phyloP scores from a whole-genome alignment of 2,888 invertebrate species.

The Agrenia bidenticulata region DNA sequence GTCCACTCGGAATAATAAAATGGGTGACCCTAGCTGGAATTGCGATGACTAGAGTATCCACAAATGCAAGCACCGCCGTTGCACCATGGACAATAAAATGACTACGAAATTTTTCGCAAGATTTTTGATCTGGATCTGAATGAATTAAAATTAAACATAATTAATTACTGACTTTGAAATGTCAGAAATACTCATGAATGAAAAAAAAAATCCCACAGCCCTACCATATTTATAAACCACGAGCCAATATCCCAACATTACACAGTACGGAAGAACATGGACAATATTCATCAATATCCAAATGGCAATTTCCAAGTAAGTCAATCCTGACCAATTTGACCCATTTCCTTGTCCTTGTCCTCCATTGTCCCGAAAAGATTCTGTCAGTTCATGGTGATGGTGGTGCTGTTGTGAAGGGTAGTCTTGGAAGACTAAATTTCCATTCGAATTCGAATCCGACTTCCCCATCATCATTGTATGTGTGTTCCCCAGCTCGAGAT shows the following conservation, averaged over 20 bases:
- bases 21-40: constrained; percentile 29
- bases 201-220: too few relatives aligned
- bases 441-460: not conserved
- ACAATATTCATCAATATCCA: constrained; percentile 33
- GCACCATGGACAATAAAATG: constrained; percentile 38
- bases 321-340: not conserved
- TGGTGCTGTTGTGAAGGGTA: not conserved
- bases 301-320: constrained; percentile 26
- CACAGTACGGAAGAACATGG: constrained; percentile 32
- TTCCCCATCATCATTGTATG: not conserved
- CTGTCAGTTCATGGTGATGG: not conserved
- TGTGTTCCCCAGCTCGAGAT: too few relatives aligned
- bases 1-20: constrained; percentile 24
- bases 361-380: not conserved
- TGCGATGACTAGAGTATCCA: constrained; percentile 32
- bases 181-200: too few relatives aligned
- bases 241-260: constrained; percentile 37
- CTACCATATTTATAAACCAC: constrained; percentile 38
- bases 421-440: not conserved
- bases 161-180: constrained; percentile 1
- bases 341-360: not conserved
- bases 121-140: constrained; percentile 28
- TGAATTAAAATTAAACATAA: too few relatives aligned
- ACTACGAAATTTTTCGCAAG: constrained; percentile 31
- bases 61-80: constrained; percentile 26